Evolutionary conservation across 2,797 vertebrate genomes (phyloP).

Genomic region (Sebastes iracundus): DNA sequence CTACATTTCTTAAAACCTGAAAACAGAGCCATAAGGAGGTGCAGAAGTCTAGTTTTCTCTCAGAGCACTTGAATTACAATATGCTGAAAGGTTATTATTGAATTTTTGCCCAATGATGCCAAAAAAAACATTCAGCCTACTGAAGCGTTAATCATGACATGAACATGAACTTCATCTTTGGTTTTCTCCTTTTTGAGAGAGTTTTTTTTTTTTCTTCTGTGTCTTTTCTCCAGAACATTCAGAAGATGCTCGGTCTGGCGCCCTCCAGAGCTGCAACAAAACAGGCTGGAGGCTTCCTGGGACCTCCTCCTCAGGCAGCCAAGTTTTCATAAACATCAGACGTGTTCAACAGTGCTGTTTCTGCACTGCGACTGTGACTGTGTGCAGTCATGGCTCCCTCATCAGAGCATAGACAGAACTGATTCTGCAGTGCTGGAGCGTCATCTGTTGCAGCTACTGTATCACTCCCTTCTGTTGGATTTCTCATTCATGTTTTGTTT

Average conservation of each 20-base stretch:
- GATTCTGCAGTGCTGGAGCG: not conserved
- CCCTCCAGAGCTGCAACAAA: constrained; percentile 98
- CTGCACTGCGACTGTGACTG: not conserved
- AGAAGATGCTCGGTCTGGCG: constrained; percentile 97
- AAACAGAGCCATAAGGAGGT: too few relatives aligned
- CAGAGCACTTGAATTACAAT: too few relatives aligned
- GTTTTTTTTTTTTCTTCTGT: not conserved
- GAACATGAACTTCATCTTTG: too few relatives aligned
- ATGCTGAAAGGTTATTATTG: too few relatives aligned
- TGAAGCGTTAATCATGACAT: too few relatives aligned
- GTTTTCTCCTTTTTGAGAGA: too few relatives aligned
- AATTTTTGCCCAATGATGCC: too few relatives aligned
- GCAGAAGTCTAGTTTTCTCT: too few relatives aligned
- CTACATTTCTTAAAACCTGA: too few relatives aligned
- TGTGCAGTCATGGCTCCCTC: not conserved
- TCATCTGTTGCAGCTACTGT: constrained; percentile 36
- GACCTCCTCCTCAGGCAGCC: constrained; percentile 94
- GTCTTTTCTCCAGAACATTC: constrained; percentile 89
- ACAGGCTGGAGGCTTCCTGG: constrained; percentile 97
- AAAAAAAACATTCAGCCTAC: too few relatives aligned
- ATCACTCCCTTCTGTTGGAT: constrained; percentile 2
- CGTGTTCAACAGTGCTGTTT: not conserved
- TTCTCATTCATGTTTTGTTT: constrained; percentile 34
- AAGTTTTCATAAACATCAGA: constrained; percentile 90
- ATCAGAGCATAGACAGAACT: constrained; percentile 3